Evolutionary conservation across 1,140 invertebrate genomes (phyloP).

Genomic region (Hylaeus anthracinus): DNA sequence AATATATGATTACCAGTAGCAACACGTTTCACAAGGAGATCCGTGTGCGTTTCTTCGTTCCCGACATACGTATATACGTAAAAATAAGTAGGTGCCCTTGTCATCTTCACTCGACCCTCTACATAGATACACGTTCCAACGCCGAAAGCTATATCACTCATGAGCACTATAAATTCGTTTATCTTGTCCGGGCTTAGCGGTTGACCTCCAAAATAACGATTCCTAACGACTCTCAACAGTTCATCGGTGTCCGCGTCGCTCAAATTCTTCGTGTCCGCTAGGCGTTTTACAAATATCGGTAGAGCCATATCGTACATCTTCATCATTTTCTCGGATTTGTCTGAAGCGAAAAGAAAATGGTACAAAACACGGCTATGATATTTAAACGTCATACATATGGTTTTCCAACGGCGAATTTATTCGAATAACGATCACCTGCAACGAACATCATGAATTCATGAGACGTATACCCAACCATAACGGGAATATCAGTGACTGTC

Average conservation of each 20-base stretch:
- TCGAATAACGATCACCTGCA: conserved; percentile 33
- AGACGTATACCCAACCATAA: conserved; percentile 48
- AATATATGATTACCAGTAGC: conserved; percentile 14
- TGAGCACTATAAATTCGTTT: conserved; percentile 73
- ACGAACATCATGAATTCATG: conserved; percentile 49
- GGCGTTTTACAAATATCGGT: neutral
- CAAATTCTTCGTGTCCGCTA: conserved; percentile 5
- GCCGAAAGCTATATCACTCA: conserved; percentile 77
- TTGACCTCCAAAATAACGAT: conserved; percentile 73
- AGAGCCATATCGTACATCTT: conserved; percentile 6
- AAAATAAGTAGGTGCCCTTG: conserved; percentile 74
- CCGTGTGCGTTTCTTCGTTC: conserved; percentile 37
- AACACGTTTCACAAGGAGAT: conserved; percentile 11
- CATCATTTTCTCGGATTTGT: neutral
- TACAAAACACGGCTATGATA: too few relatives aligned
- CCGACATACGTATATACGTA: conserved; percentile 79
- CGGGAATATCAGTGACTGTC: conserved; percentile 35
- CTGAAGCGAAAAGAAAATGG: neutral
- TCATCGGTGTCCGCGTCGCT: conserved; percentile 8
- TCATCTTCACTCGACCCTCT: conserved; percentile 72
- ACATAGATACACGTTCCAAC: conserved; percentile 71
- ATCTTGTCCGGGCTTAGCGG: conserved; percentile 60
- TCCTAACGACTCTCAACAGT: neutral
- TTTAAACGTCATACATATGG: neutral
- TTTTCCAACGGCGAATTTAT: neutral